These are phyloP conservation scores for Lycophotia porphyrea DNA, from an alignment of 2,888 invertebrate genomes.

Conservation along the genomic window DNA sequence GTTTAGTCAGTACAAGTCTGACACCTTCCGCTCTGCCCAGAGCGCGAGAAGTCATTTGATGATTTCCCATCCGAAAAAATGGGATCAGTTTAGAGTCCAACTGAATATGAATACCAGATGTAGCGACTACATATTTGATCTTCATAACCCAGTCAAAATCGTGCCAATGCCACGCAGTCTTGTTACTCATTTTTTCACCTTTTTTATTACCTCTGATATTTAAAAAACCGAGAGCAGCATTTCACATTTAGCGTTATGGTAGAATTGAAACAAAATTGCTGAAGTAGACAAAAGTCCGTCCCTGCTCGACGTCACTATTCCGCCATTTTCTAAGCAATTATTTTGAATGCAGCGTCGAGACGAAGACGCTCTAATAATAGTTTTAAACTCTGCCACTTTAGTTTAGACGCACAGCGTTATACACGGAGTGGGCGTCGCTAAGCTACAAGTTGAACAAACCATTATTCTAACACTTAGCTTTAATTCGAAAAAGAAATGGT, in stretches of 20 bases:
- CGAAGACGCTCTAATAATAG: conserved; percentile 59
- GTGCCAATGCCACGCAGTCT: not conserved
- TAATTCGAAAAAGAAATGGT: not conserved
- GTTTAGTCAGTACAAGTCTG: no score
- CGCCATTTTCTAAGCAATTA: conserved; percentile 66
- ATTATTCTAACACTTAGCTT: conserved; percentile 16
- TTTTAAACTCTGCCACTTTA: conserved; percentile 35
- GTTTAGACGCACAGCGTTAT: conserved; percentile 41
- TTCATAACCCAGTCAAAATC: no score
- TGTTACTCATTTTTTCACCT: not conserved
- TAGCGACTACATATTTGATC: no score
- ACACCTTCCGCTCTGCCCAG: no score
- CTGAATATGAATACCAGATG: no score
- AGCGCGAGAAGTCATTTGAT: no score
- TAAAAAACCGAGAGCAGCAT: not conserved
- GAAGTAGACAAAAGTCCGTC: conserved; percentile 35
- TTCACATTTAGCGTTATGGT: not conserved
- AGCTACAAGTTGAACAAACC: conserved; percentile 22
- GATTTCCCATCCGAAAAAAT: no score
- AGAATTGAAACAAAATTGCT: not conserved
- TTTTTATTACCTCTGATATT: not conserved
- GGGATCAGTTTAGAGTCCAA: no score
- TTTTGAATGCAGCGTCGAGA: conserved; percentile 60
- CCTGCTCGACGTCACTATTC: conserved; percentile 42
- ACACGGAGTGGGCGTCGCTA: conserved; percentile 34